Percentiles rank a stretch among this genome's conserved stretches.
phyloP scores from a whole-genome alignment of 2,797 vertebrate species.

The Pseudocheirus occidentalis region DNA sequence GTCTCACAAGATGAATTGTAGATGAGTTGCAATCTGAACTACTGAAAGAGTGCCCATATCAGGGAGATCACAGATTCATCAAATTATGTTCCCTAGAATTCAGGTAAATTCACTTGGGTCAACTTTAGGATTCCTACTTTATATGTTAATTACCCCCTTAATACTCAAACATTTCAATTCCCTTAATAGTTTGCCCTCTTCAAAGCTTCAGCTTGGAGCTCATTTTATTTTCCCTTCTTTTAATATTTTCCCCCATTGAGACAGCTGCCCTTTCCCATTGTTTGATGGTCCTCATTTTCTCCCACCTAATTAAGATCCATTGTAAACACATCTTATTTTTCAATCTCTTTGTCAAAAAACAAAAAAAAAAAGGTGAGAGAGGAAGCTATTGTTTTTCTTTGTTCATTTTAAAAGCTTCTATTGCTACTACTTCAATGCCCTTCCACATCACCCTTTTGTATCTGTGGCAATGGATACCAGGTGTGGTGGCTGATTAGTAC shows the following conservation, averaged over 20 bases:
- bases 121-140: conserved; percentile 25
- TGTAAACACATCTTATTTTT: conserved; percentile 10
- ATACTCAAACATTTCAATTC: background rate
- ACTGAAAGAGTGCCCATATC: background rate
- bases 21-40: background rate
- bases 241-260: conserved; percentile 26
- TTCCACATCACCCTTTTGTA: background rate
- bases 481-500: background rate
- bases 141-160: conserved; percentile 20
- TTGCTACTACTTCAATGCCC: background rate
- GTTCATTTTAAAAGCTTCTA: background rate
- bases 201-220: background rate
- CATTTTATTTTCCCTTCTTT: conserved; percentile 39
- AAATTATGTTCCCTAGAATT: background rate
- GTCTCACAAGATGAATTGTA: background rate
- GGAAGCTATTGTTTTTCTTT: background rate
- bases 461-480: background rate
- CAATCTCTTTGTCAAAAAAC: background rate
- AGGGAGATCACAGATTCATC: background rate
- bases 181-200: conserved; percentile 16
- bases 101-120: background rate
- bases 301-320: conserved; percentile 43
- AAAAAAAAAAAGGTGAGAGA: background rate
- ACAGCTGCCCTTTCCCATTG: conserved; percentile 12
- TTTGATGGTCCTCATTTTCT: conserved; percentile 17